phyloP scores from a whole-genome alignment of 2,113 vertebrate species.

The Colinus virginianus region DNA sequence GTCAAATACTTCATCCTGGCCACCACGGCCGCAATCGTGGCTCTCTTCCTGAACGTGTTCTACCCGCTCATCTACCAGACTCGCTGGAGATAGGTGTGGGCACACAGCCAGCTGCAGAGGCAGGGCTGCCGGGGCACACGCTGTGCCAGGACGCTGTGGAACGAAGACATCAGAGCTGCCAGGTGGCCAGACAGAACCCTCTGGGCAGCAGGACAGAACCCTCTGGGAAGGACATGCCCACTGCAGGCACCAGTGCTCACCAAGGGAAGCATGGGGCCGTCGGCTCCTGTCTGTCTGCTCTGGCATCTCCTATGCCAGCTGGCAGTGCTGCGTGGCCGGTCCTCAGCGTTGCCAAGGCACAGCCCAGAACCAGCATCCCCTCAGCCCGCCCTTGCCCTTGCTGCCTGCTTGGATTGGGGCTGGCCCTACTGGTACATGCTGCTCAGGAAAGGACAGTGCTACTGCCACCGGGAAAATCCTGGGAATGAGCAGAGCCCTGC shows the following conservation, averaged over 20 bases:
- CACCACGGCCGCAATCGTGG: conserved; percentile 89
- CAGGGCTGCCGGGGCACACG: background rate
- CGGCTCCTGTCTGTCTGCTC: conserved; percentile 48
- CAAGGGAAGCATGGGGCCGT: background rate
- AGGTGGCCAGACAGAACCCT: background rate
- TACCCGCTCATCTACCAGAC: conserved; percentile 88
- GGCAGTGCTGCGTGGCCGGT: conserved; percentile 8
- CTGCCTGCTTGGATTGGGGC: background rate
- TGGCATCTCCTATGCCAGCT: conserved; percentile 34
- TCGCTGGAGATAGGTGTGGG: conserved; percentile 79
- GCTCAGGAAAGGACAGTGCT: background rate
- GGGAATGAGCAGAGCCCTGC: background rate
- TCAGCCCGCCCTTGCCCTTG: background rate
- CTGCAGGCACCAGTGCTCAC: background rate
- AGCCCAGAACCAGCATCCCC: background rate
- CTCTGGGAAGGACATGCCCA: background rate
- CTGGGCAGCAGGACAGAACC: conserved; percentile 1
- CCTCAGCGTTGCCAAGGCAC: background rate
- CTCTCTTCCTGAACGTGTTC: conserved; percentile 90
- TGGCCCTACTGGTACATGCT: background rate
- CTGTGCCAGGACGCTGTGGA: background rate
- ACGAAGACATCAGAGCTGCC: background rate
- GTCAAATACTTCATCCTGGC: conserved; percentile 92
- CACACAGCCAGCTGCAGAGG: background rate
- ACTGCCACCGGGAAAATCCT: background rate